phyloP scores from a whole-genome alignment of 2,113 vertebrate genomes.

The Gymnorhina tibicen region DNA sequence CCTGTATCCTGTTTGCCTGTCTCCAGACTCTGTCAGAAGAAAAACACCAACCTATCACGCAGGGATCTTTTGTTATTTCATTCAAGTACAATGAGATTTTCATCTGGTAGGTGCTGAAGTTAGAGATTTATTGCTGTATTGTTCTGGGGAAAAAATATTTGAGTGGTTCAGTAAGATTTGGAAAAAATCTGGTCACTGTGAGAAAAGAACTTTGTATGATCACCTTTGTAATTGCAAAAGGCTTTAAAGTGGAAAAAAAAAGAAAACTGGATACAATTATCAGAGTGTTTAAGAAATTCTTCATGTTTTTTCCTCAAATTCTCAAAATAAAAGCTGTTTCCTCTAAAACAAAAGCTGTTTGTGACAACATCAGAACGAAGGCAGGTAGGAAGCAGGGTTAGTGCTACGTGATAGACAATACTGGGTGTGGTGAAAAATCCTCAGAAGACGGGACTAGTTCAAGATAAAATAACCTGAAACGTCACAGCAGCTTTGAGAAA shows the following conservation, averaged over 20 bases:
- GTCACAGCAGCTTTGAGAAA: background rate
- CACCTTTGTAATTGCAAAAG: background rate
- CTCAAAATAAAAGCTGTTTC: too few relatives aligned
- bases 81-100: background rate
- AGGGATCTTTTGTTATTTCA: background rate
- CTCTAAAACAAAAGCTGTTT: too few relatives aligned
- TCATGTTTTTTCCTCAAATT: background rate
- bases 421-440: background rate
- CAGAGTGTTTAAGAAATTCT: background rate
- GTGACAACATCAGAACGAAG: background rate
- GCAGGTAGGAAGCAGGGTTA: background rate
- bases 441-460: background rate
- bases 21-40: background rate
- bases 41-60: background rate
- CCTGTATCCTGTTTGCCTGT: background rate
- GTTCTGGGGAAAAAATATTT: background rate
- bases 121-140: background rate
- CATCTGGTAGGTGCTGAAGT: background rate
- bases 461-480: background rate
- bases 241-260: background rate
- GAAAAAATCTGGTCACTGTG: background rate
- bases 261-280: background rate
- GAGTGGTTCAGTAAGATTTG: background rate
- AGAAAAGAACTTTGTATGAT: background rate
- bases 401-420: background rate